These are phyloP conservation scores for Bellardia pandia DNA, from an alignment of 2,888 invertebrate species.

Conservation along the genomic window DNA sequence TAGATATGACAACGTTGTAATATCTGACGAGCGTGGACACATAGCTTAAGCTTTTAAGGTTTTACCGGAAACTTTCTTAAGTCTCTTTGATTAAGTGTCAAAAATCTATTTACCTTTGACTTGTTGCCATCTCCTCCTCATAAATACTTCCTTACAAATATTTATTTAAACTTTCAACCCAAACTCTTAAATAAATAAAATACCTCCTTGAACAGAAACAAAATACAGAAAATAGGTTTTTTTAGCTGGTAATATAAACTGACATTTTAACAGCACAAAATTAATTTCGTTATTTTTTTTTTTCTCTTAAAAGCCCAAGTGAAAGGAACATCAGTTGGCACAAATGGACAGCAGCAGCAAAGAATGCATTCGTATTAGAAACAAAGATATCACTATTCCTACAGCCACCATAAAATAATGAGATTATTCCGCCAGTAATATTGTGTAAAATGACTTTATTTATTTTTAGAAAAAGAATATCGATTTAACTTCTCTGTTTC, in stretches of 20 bases:
- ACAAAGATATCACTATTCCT: too few species aligned
- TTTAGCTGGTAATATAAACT: conserved; percentile 44
- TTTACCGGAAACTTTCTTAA: neutral
- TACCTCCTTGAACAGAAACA: neutral
- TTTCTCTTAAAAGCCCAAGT: conserved; percentile 43
- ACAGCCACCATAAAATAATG: neutral
- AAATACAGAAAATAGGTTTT: neutral
- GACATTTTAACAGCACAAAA: conserved; percentile 56
- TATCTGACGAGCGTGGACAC: too few species aligned
- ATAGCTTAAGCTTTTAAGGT: too few species aligned
- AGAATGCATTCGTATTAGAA: neutral
- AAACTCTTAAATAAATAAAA: conserved; percentile 37
- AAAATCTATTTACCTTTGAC: conserved; percentile 44
- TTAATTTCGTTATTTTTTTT: conserved; percentile 48
- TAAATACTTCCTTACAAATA: conserved; percentile 26
- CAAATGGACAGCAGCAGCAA: neutral
- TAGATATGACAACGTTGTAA: too few species aligned
- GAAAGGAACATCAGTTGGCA: conserved; percentile 58
- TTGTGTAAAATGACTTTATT: neutral
- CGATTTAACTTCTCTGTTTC: conserved; percentile 29
- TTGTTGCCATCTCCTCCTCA: conserved; percentile 1
- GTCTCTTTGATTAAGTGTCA: conserved; percentile 20
- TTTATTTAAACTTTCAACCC: conserved; percentile 53
- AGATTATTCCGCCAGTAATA: too few species aligned
- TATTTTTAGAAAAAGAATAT: neutral